These are phyloP conservation scores for Tyto alba DNA, from an alignment of 2,113 vertebrate species.

Conservation along the genomic window DNA sequence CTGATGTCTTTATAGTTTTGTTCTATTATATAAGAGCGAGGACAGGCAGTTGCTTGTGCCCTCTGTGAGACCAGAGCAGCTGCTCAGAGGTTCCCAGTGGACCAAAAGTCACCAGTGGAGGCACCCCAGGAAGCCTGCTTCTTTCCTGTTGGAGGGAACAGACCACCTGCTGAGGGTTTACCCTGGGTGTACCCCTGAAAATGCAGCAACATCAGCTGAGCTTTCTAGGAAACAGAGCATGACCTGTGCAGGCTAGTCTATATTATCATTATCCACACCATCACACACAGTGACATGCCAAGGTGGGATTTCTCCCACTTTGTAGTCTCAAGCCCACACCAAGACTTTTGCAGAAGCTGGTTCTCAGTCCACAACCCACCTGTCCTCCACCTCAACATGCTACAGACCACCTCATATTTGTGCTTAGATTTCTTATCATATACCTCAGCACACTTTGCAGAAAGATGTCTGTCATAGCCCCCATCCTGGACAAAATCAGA, in stretches of 20 bases:
- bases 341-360: not conserved
- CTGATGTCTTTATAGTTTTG: not conserved
- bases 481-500: not conserved
- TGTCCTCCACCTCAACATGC: not conserved
- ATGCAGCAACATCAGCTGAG: not conserved
- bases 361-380: not conserved
- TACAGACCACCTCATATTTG: not conserved
- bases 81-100: not conserved
- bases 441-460: not conserved
- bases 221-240: not conserved
- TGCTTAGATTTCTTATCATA: not conserved
- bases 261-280: not conserved
- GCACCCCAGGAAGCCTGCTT: not conserved
- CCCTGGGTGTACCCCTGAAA: not conserved
- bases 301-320: not conserved
- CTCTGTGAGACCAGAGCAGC: not conserved
- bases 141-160: not conserved
- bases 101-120: not conserved
- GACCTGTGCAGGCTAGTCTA: not conserved
- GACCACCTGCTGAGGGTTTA: not conserved
- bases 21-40: not conserved
- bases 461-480: not conserved
- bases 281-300: fast-evolving
- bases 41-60: not conserved
- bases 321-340: not conserved